These are phyloP conservation scores for Agrochola circellaris DNA, from an alignment of 2,888 invertebrate species.

Conservation along the genomic window DNA sequence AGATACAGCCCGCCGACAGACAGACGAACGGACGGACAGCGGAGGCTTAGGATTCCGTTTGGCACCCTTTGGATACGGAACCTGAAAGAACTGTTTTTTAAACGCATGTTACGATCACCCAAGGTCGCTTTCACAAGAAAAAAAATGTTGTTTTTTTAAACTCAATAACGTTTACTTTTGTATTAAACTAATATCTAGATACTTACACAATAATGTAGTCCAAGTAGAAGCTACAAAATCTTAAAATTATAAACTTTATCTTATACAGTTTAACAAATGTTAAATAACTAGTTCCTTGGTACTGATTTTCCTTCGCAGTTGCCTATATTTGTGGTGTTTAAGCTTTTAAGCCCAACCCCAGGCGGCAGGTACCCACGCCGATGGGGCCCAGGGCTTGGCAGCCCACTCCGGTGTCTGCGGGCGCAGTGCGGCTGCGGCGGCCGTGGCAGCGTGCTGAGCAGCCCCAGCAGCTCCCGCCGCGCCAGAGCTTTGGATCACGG, in stretches of 20 bases:
- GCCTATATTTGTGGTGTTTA: conserved; percentile 47
- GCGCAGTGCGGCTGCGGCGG: conserved; percentile 90
- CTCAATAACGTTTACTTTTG: conserved; percentile 11
- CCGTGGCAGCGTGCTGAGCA: conserved; percentile 91
- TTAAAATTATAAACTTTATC: not conserved
- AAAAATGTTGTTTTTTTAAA: not conserved
- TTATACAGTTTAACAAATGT: not conserved
- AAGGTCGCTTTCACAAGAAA: not conserved
- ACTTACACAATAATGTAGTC: not conserved
- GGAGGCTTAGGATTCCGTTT: too few relatives aligned
- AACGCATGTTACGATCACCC: not conserved
- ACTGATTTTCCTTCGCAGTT: conserved; percentile 1
- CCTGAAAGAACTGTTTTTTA: not conserved
- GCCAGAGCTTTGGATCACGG: conserved; percentile 91
- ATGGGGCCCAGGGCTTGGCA: conserved; percentile 68
- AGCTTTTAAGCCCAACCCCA: conserved; percentile 84
- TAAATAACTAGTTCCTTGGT: conserved; percentile 17
- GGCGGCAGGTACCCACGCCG: conserved; percentile 72
- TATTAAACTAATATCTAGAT: conserved; percentile 1
- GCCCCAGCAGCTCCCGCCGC: conserved; percentile 89
- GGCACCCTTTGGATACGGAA: too few relatives aligned
- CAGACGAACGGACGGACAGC: too few relatives aligned
- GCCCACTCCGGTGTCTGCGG: conserved; percentile 79
- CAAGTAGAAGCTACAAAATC: conserved; percentile 1
- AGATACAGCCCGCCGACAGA: too few relatives aligned